Base-by-base conservation (phyloP, 2,888 invertebrate species). In the Clunio marinus region DNA sequence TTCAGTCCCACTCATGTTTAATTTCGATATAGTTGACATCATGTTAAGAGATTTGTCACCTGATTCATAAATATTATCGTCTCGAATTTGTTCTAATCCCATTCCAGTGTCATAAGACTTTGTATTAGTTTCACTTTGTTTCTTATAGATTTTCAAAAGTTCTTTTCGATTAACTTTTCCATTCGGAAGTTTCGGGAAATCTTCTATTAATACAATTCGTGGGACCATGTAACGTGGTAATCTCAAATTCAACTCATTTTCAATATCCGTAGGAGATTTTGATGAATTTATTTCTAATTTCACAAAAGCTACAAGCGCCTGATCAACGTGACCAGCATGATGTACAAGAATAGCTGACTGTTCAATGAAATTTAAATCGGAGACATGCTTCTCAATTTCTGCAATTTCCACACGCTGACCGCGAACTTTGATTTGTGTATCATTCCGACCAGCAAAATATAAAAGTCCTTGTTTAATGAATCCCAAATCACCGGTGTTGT, bases 361-460 rank as follows among this genome's bases (percentile, higher is more conserved):
- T 13, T 32, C 35, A 8, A 13, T 8, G 7, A 32, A 32, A 5
- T 5, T 8, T 8, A 32, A 13, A 5, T 32, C 7, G 35, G 5
- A 5, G 35, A 32, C 13, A 8, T 8, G 5, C 7, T 32, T 32
- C 70, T 91, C 89, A 0, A 92, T 86, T 79, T 92, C 91, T n/a
- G 84, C 81, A 66, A 91, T 77, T 73, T 91, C 89, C 0, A 92
- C 88, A 15, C 91, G 78, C 72, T 91, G 88, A 0, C 92, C 92
- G 62, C 89, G 80, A 68, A 89, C 85, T 81, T 90, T 91, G 65
- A 86, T 81, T 75, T 90, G 91, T 0, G 88, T 87, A 77, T 90
- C 90, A 0, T 86, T 86, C 20, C 91, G 81, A 0, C 91, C 91
- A 70, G 89, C 88, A 74, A 84, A 89, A 8, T 84, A 74, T 20